These are phyloP conservation scores for Cynaeus angustus DNA, from an alignment of 2,888 invertebrate genomes.

Conservation along the genomic window DNA sequence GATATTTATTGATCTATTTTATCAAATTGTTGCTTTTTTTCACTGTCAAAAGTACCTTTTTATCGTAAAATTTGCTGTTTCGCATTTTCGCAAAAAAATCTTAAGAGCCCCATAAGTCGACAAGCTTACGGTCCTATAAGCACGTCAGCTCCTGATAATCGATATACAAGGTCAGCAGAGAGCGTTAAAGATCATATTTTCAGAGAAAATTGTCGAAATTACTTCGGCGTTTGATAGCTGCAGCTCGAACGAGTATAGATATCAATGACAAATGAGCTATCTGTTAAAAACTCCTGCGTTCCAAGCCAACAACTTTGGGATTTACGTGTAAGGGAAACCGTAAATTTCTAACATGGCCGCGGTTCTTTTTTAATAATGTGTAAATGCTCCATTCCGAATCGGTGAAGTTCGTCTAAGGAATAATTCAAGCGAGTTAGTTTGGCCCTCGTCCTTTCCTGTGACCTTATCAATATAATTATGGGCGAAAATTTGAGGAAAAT, in stretches of 20 bases:
- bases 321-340: conserved; percentile 68
- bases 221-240: conserved; percentile 64
- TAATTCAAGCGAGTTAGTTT: conserved; percentile 21
- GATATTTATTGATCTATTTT: too few relatives aligned
- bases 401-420: conserved; percentile 39
- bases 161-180: conserved; percentile 7
- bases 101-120: too few relatives aligned
- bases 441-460: conserved; percentile 15
- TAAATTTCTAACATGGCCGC: conserved; percentile 66
- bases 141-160: conserved; percentile 5
- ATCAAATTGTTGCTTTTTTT: too few relatives aligned
- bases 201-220: conserved; percentile 61
- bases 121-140: too few relatives aligned
- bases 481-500: conserved; percentile 35
- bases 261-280: conserved; percentile 69
- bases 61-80: too few relatives aligned
- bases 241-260: conserved; percentile 63
- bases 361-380: conserved; percentile 66
- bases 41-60: too few relatives aligned
- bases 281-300: conserved; percentile 69
- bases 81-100: too few relatives aligned
- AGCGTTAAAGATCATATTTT: conserved; percentile 37
- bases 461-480: conserved; percentile 44
- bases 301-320: conserved; percentile 67
- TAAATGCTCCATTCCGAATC: conserved; percentile 60